These are phyloP conservation scores for Morpho achilles DNA, from an alignment of 2,888 invertebrate species.

Conservation along the genomic window DNA sequence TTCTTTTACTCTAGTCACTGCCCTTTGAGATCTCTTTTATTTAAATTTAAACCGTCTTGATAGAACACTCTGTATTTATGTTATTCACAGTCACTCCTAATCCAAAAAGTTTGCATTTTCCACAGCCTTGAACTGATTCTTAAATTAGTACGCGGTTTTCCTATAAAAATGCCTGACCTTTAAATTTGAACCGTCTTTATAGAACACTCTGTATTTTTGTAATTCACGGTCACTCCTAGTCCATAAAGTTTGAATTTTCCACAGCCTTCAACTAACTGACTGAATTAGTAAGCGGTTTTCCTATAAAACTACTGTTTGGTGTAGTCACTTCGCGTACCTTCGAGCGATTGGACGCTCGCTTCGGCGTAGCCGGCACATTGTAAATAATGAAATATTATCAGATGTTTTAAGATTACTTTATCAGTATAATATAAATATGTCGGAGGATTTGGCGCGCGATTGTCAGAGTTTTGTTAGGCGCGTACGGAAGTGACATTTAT, in stretches of 20 bases:
- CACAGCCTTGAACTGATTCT: conserved; percentile 24
- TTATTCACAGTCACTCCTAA: background rate
- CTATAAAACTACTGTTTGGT: conserved; percentile 28
- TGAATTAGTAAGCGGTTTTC: conserved; percentile 30
- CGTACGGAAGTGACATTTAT: conserved; percentile 25
- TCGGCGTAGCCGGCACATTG: conserved; percentile 19
- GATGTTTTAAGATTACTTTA: conserved; percentile 38
- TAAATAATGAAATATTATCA: conserved; percentile 41
- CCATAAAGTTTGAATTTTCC: conserved; percentile 12
- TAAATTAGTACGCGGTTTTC: conserved; percentile 30
- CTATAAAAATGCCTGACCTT: conserved; percentile 22
- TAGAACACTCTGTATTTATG: too few species aligned
- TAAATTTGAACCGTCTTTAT: too few species aligned
- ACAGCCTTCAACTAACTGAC: conserved; percentile 26
- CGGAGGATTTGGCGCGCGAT: conserved; percentile 30
- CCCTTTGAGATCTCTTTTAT: conserved; percentile 23
- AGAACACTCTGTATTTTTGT: too few species aligned
- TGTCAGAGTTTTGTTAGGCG: conserved; percentile 40
- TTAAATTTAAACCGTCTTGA: too few species aligned
- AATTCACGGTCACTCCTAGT: background rate
- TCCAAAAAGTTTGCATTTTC: conserved; percentile 11
- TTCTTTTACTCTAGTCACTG: too few species aligned
- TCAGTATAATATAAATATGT: conserved; percentile 36
- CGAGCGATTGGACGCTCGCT: conserved; percentile 45
- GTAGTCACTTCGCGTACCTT: conserved; percentile 34